A percentile compares a stretch with the other conserved stretches of the same genome.
phyloP scores from a whole-genome alignment of 2,888 invertebrate species.

The Thysanoteuthis rhombus region DNA sequence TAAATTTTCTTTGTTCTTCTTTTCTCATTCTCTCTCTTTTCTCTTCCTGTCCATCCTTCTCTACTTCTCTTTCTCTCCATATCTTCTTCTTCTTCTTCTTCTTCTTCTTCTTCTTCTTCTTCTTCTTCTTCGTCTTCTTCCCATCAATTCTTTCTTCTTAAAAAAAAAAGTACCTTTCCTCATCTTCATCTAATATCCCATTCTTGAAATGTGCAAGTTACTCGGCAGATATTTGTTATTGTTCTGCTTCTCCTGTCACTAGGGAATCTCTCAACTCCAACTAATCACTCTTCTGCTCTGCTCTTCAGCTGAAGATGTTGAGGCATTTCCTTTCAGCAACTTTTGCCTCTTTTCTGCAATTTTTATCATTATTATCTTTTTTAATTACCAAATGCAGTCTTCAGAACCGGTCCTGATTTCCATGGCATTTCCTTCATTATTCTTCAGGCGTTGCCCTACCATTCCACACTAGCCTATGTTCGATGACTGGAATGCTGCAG shows the following conservation, averaged over 20 bases:
- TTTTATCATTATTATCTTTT: neutral
- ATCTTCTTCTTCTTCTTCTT: neutral
- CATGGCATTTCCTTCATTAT: neutral
- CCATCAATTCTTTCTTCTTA: neutral
- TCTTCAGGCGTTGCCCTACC: neutral
- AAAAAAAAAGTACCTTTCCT: neutral
- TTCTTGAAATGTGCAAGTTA: neutral
- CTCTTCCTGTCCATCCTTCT: too few species aligned
- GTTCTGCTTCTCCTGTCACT: neutral
- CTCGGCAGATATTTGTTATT: neutral
- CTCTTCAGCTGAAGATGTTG: neutral
- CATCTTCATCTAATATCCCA: neutral
- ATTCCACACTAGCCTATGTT: neutral
- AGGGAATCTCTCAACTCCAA: neutral
- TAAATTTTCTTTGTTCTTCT: neutral
- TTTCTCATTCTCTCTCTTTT: neutral
- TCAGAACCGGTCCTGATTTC: neutral
- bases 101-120: neutral
- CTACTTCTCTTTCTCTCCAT: neutral
- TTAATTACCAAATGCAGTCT: neutral
- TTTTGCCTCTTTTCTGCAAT: neutral
- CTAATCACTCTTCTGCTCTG: neutral
- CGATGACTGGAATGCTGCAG: conserved; percentile 12
- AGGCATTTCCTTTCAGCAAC: neutral
- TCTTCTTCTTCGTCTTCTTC: neutral